These are phyloP conservation scores for Tiliacea citrago DNA, from an alignment of 2,888 invertebrate species.

Conservation along the genomic window DNA sequence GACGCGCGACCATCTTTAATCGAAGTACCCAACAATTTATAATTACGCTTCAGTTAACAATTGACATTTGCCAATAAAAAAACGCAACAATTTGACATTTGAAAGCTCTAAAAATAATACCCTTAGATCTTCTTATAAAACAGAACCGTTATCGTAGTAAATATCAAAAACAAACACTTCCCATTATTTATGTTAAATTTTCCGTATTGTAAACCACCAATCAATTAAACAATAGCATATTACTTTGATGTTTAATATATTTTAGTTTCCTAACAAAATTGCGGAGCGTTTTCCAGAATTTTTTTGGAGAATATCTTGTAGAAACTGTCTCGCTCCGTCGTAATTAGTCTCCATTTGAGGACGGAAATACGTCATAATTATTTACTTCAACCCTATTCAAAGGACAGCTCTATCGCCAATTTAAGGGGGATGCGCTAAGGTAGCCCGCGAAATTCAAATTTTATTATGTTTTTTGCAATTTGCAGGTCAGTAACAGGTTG, in stretches of 20 bases:
- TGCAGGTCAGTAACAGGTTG: no score
- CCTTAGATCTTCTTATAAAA: conserved; percentile 55
- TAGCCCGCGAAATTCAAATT: no score
- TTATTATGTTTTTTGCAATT: no score
- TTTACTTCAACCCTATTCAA: conserved; percentile 1
- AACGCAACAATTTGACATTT: conserved; percentile 53
- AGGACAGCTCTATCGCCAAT: conserved; percentile 2
- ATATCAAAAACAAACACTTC: conserved; percentile 44
- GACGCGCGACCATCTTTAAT: conserved; percentile 61
- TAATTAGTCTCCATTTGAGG: conserved; percentile 19
- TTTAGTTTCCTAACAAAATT: conserved; percentile 24
- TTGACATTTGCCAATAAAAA: conserved; percentile 67
- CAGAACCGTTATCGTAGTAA: conserved; percentile 45
- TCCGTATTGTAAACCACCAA: conserved; percentile 48
- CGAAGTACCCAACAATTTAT: conserved; percentile 69
- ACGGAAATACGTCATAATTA: conserved; percentile 1
- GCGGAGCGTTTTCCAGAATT: conserved; percentile 15
- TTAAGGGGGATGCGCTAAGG: no score
- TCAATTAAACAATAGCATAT: conserved; percentile 61
- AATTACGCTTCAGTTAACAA: conserved; percentile 68
- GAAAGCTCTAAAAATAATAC: conserved; percentile 44
- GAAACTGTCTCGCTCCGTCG: background rate
- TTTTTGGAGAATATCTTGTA: conserved; percentile 17
- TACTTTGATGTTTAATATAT: conserved; percentile 60
- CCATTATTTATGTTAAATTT: conserved; percentile 54